Evolutionary conservation across 1,140 invertebrate species (phyloP).

Genomic region (Eriosoma lanigerum): DNA sequence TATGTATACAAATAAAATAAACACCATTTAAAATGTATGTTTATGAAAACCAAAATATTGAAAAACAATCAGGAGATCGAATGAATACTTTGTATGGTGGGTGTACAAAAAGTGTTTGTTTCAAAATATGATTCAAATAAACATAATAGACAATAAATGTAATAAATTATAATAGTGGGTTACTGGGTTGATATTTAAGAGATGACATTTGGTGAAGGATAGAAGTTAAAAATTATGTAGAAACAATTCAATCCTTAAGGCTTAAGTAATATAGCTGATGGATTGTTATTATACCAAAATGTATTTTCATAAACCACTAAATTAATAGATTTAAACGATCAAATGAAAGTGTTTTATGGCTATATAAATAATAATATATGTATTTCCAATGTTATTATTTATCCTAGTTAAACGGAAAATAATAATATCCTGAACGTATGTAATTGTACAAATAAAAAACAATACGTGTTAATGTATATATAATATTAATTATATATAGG

Average conservation of each 20-base stretch:
- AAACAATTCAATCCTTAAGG: background rate
- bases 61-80: background rate
- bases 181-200: constrained; percentile 7
- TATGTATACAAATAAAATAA: background rate
- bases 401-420: too few relatives aligned
- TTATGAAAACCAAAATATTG: too few relatives aligned
- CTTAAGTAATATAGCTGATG: constrained; percentile 2
- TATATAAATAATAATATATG: too few relatives aligned
- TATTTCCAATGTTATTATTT: too few relatives aligned
- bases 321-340: background rate
- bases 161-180: background rate
- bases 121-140: constrained; percentile 16
- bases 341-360: background rate
- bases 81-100: background rate
- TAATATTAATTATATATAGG: too few relatives aligned
- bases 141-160: constrained; percentile 25
- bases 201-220: background rate
- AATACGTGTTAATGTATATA: too few relatives aligned
- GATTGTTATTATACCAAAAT: constrained; percentile 1
- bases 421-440: too few relatives aligned
- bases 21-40: background rate
- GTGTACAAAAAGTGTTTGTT: constrained; percentile 18
- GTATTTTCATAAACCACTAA: constrained; percentile 10
- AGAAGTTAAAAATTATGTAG: background rate
- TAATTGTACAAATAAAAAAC: too few relatives aligned